Evolutionary conservation across 2,113 vertebrate genomes (phyloP).

Genomic region (Dasypus novemcinctus): DNA sequence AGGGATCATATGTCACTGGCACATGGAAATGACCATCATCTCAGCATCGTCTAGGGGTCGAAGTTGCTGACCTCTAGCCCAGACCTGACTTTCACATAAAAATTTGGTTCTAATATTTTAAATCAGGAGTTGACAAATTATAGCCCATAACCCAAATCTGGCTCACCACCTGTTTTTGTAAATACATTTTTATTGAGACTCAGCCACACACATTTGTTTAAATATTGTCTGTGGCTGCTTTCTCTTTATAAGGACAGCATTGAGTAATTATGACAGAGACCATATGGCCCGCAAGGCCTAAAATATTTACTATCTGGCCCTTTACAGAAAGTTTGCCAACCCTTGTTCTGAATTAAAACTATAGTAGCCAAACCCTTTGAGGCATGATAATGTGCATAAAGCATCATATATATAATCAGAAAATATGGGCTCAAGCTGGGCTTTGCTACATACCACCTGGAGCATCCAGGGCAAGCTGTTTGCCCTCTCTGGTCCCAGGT

Average conservation of each 20-base stretch:
- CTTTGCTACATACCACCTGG: not conserved
- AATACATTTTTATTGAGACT: not conserved
- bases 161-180: not conserved
- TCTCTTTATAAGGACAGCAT: rapidly evolving
- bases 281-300: not conserved
- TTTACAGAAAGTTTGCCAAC: not conserved
- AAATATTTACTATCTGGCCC: not conserved
- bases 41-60: not conserved
- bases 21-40: not conserved
- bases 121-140: not conserved
- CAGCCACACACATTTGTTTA: not conserved
- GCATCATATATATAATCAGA: not conserved
- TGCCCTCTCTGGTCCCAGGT: not conserved
- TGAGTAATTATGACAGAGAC: not conserved
- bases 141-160: not conserved
- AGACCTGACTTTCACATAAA: not conserved
- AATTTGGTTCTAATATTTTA: not conserved
- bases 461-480: not conserved
- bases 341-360: not conserved
- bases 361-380: not conserved
- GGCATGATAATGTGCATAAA: not conserved
- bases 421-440: not conserved
- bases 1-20: not conserved
- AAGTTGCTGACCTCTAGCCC: not conserved
- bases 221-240: not conserved